Conservation (phyloP, 2,113 vertebrate genomes). For the Sinocyclocheilus grahami region DNA sequence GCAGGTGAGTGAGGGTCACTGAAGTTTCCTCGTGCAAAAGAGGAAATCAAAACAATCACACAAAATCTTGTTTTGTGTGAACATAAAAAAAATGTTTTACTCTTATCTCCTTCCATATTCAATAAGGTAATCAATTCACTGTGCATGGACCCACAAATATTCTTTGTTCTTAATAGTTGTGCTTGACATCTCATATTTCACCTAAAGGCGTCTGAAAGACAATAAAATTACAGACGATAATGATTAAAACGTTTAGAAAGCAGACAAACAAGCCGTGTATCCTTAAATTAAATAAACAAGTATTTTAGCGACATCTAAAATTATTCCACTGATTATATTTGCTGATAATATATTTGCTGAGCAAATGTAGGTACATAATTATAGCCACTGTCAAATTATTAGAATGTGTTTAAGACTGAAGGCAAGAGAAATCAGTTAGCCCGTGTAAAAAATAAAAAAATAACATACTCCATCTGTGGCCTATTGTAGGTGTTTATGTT, state of each 20-base stretch:
- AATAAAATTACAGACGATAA: neutral
- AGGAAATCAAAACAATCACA: constrained; percentile 16
- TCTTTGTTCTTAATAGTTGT: neutral
- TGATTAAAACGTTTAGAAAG: neutral
- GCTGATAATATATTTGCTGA: neutral
- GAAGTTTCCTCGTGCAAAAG: neutral
- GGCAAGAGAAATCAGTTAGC: too few relatives aligned
- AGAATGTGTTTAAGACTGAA: neutral
- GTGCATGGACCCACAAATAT: neutral
- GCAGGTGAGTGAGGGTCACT: constrained; percentile 85
- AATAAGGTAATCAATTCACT: neutral
- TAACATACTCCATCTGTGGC: neutral
- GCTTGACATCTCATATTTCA: neutral
- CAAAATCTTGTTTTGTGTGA: neutral
- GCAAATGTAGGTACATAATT: neutral
- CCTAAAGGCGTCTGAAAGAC: neutral
- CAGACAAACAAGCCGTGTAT: neutral
- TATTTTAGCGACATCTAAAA: neutral
- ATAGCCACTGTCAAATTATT: neutral
- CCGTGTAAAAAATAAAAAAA: neutral
- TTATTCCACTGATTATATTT: neutral
- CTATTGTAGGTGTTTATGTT: neutral
- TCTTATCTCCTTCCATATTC: neutral
- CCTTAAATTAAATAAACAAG: neutral
- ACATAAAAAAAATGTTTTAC: neutral